Conservation (phyloP, 2,797 vertebrate species). For the Sparus aurata region DNA sequence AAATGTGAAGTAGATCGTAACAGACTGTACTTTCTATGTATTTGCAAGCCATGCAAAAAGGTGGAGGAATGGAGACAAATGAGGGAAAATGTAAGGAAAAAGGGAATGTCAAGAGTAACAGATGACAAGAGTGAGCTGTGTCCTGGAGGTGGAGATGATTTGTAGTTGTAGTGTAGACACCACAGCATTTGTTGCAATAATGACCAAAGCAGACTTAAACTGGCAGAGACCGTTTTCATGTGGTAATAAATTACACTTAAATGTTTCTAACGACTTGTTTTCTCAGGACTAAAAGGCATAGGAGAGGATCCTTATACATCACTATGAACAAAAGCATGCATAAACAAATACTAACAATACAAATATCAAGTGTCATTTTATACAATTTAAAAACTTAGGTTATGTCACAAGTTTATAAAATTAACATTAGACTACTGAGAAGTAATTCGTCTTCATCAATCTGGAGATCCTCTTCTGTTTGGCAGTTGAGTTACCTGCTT, state of each 20-base stretch:
- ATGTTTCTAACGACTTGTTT: neutral
- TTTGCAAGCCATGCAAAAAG: constrained; percentile 75
- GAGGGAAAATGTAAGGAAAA: constrained; percentile 45
- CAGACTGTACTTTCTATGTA: constrained; percentile 39
- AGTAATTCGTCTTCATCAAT: constrained; percentile 27
- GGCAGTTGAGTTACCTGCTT: constrained; percentile 18
- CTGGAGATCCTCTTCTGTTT: constrained; percentile 21
- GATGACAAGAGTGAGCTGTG: constrained; percentile 33
- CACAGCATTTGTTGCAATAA: constrained; percentile 9
- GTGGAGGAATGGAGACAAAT: constrained; percentile 46
- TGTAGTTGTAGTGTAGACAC: constrained; percentile 7
- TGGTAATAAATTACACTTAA: neutral
- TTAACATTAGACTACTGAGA: constrained; percentile 4
- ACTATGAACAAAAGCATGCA: neutral
- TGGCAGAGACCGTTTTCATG: neutral
- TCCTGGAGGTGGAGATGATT: constrained; percentile 33
- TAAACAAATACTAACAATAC: neutral
- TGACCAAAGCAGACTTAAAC: constrained; percentile 1
- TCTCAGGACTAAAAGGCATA: constrained; percentile 4
- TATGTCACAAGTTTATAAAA: constrained; percentile 3
- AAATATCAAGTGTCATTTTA: constrained; percentile 24
- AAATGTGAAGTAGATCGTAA: constrained; percentile 11
- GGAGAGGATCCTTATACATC: neutral
- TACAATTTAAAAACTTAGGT: neutral
- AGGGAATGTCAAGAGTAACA: constrained; percentile 25